Evolutionary conservation across 2,888 invertebrate species (phyloP).

Genomic region (Caenorhabditis becei): DNA sequence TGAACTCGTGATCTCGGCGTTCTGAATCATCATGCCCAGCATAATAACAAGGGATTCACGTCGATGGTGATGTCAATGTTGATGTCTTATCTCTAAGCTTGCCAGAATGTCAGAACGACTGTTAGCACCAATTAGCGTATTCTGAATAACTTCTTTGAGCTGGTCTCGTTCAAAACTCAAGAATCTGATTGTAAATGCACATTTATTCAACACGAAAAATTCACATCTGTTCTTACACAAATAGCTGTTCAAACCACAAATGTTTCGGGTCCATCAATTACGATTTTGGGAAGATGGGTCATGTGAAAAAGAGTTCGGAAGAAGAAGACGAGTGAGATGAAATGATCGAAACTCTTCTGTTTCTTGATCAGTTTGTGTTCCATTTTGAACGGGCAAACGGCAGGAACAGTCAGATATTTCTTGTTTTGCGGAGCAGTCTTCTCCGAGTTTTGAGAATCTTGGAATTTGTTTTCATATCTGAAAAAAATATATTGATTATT

Average conservation of each 20-base stretch:
- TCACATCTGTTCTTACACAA: no score
- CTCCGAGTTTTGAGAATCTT: background rate
- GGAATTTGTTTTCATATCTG: background rate
- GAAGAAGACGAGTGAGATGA: constrained; percentile 1
- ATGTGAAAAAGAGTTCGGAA: background rate
- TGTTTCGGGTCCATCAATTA: background rate
- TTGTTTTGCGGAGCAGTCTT: background rate
- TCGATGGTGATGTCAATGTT: no score
- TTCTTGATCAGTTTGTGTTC: background rate
- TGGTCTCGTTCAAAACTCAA: no score
- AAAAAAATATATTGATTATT: background rate
- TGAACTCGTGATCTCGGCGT: no score
- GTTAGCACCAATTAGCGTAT: no score
- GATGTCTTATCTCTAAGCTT: no score
- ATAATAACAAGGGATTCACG: no score
- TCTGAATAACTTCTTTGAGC: no score
- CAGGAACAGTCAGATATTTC: background rate
- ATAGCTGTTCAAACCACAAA: background rate
- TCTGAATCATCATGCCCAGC: no score
- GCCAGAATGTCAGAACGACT: no score
- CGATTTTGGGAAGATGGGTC: background rate
- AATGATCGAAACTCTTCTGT: background rate
- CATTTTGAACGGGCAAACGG: background rate
- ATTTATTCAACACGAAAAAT: no score
- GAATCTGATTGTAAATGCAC: no score